A percentile compares a stretch with the other conserved stretches of the same genome.
Conservation (phyloP, 2,797 vertebrate genomes). For the Chiroxiphia lanceolata region DNA sequence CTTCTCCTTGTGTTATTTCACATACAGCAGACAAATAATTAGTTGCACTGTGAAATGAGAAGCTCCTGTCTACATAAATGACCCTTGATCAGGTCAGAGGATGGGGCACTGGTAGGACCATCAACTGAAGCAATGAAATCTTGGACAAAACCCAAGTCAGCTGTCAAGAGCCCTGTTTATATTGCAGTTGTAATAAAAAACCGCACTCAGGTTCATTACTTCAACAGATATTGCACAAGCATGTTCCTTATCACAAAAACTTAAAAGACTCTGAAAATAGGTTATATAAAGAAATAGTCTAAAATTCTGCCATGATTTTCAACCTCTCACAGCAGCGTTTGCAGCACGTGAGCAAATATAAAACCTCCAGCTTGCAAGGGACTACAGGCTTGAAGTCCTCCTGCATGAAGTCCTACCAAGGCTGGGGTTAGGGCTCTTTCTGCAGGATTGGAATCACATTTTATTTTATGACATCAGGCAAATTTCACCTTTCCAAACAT, state of each 20-base stretch:
- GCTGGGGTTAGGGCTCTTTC: neutral
- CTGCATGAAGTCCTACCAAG: neutral
- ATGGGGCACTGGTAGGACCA: neutral
- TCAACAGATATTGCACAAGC: neutral
- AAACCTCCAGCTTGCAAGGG: neutral
- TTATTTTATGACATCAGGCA: neutral
- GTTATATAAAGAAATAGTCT: neutral
- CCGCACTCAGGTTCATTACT: neutral
- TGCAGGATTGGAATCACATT: neutral
- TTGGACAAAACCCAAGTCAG: neutral
- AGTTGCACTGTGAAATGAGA: neutral
- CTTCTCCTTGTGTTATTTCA: constrained; percentile 1
- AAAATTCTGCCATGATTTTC: neutral
- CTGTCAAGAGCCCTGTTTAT: neutral
- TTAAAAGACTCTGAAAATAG: neutral
- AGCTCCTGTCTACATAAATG: neutral
- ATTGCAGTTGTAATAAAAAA: neutral
- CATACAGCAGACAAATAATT: neutral
- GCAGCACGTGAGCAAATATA: neutral
- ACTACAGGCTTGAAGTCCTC: too few relatives aligned
- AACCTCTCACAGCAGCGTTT: neutral
- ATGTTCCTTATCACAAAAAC: neutral
- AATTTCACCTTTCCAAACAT: neutral
- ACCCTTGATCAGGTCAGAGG: neutral
- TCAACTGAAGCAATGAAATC: neutral